Conservation (phyloP, 1,140 invertebrate genomes). For the Intoshia linei region DNA sequence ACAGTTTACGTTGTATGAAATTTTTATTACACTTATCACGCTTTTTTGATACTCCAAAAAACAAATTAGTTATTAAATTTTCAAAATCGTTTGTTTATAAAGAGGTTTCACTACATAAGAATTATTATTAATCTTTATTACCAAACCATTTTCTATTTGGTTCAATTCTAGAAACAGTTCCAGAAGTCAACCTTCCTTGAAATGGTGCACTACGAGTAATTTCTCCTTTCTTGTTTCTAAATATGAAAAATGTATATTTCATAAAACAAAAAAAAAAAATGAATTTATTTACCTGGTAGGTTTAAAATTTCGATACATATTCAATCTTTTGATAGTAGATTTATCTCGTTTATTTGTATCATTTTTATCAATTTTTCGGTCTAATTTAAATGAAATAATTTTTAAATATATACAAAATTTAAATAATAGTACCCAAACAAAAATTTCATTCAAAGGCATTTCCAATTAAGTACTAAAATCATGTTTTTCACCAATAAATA, state of each 20-base stretch:
- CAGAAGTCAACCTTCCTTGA: constrained; percentile 51
- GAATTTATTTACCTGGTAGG: constrained; percentile 33
- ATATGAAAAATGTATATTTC: constrained; percentile 3
- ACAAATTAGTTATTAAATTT: background rate
- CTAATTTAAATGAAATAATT: constrained; percentile 7
- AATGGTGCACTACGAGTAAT: constrained; percentile 72
- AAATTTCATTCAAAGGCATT: background rate
- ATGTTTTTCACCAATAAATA: background rate
- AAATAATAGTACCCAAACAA: background rate
- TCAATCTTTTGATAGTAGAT: constrained; percentile 63
- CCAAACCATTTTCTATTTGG: constrained; percentile 95
- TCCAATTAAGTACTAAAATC: background rate
- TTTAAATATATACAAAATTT: background rate
- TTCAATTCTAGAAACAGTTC: constrained; percentile 61
- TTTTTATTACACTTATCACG: too few species aligned
- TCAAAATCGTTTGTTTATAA: background rate
- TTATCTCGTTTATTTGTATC: constrained; percentile 50
- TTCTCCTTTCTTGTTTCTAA: constrained; percentile 42
- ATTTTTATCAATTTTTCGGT: constrained; percentile 28
- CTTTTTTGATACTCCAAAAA: too few species aligned
- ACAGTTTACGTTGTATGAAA: too few species aligned
- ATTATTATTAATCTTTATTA: constrained; percentile 24
- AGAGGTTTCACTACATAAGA: constrained; percentile 26
- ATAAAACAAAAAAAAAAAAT: constrained; percentile 2
- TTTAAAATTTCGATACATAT: constrained; percentile 90